phyloP scores from a whole-genome alignment of 2,888 invertebrate genomes.

The Eudasyphora cyanicolor region DNA sequence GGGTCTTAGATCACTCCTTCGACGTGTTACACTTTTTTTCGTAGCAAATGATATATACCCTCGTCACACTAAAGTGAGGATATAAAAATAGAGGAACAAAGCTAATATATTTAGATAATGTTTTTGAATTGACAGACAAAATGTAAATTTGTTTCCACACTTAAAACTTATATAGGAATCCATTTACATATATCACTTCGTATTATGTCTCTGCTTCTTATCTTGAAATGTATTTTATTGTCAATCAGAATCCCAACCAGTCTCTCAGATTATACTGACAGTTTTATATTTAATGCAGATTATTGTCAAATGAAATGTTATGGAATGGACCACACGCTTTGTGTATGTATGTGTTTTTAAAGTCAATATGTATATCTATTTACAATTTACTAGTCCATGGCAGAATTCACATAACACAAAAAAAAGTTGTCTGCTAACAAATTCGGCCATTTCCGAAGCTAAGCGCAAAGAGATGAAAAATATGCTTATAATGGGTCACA shows the following conservation, averaged over 20 bases:
- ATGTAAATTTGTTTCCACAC: too few relatives aligned
- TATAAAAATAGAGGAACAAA: too few relatives aligned
- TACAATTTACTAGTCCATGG: neutral
- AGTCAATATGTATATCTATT: too few relatives aligned
- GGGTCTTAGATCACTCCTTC: too few relatives aligned
- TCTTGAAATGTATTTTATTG: neutral
- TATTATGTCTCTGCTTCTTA: neutral
- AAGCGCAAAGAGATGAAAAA: slow-evolving; percentile 28
- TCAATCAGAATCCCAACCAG: neutral
- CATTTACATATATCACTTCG: too few relatives aligned
- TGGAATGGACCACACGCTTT: neutral
- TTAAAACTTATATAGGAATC: too few relatives aligned
- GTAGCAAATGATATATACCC: too few relatives aligned
- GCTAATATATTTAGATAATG: too few relatives aligned
- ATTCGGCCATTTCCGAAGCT: neutral
- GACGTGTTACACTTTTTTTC: too few relatives aligned
- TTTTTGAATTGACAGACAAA: too few relatives aligned
- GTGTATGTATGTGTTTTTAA: too few relatives aligned
- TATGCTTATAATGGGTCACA: slow-evolving; percentile 62
- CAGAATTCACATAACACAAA: neutral
- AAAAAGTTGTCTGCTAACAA: neutral
- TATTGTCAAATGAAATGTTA: slow-evolving; percentile 3
- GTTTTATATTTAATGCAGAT: neutral
- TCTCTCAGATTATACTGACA: neutral
- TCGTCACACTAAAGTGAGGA: too few relatives aligned